phyloP scores from a whole-genome alignment of 2,797 vertebrate genomes.

The Microctenopoma lineatum region DNA sequence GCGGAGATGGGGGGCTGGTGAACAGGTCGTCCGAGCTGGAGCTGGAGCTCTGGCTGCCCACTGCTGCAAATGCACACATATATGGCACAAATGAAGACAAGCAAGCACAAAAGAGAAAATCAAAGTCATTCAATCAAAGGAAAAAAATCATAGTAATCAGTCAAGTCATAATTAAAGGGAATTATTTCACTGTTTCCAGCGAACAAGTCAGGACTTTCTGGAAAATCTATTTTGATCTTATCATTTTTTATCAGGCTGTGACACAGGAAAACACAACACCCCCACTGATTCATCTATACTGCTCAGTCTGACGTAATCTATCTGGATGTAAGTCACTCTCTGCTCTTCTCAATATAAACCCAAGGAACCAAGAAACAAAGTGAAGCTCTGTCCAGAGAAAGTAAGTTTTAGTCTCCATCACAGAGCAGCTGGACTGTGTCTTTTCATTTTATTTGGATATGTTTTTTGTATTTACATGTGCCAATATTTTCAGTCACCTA shows the following conservation, averaged over 20 bases:
- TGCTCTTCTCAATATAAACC: too few relatives aligned
- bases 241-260: slow-evolving; percentile 19
- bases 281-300: not conserved
- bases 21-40: slow-evolving; percentile 91
- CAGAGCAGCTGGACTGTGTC: not conserved
- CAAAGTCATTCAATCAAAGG: too few relatives aligned
- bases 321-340: not conserved
- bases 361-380: too few relatives aligned
- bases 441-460: not conserved
- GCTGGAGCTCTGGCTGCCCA: slow-evolving; percentile 93
- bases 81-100: not conserved
- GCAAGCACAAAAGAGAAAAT: too few relatives aligned
- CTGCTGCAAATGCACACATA: slow-evolving; percentile 80
- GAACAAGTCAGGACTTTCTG: not conserved
- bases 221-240: slow-evolving; percentile 1
- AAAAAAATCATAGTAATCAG: too few relatives aligned
- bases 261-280: not conserved
- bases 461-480: not conserved
- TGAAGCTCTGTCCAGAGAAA: not conserved
- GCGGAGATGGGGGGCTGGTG: slow-evolving; percentile 88
- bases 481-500: not conserved
- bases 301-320: not conserved
- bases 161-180: not conserved
- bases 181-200: not conserved
- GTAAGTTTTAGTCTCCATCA: not conserved